phyloP scores from a whole-genome alignment of 2,113 vertebrate genomes.

The Catharus minimus region DNA sequence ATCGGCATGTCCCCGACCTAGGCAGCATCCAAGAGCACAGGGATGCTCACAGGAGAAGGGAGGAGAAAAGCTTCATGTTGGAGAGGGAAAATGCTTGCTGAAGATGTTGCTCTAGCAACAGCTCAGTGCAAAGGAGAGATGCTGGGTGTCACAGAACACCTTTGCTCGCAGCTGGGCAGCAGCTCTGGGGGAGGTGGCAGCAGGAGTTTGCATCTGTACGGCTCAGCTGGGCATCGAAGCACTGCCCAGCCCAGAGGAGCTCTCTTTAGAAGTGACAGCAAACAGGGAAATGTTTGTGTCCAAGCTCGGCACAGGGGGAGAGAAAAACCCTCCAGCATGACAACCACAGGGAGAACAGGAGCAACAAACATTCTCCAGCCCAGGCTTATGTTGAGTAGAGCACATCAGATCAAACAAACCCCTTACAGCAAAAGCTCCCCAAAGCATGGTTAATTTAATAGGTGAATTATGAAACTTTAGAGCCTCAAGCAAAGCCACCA shows the following conservation, averaged over 20 bases:
- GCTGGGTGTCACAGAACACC: not conserved
- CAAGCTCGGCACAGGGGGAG: not conserved
- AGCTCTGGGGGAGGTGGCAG: not conserved
- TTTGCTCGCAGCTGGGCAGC: not conserved
- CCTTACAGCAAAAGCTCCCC: not conserved
- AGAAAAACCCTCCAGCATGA: not conserved
- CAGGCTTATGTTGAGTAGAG: not conserved
- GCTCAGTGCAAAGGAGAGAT: not conserved
- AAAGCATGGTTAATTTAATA: conserved; percentile 50
- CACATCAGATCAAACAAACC: conserved; percentile 22
- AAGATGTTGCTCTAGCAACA: not conserved
- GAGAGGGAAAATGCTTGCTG: not conserved
- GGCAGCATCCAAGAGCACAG: not conserved
- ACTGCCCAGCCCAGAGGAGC: not conserved
- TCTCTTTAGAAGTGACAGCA: not conserved
- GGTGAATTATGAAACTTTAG: conserved; percentile 40
- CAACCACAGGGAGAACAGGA: not conserved
- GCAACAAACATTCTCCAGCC: not conserved
- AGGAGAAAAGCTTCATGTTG: not conserved
- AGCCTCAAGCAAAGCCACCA: conserved; percentile 37
- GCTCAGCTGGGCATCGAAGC: not conserved
- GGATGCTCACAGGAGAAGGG: not conserved
- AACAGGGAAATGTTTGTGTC: not conserved
- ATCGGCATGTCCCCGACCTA: conserved; percentile 7
- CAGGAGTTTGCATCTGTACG: not conserved